phyloP scores from a whole-genome alignment of 2,113 vertebrate species.

The Otocyon megalotis region DNA sequence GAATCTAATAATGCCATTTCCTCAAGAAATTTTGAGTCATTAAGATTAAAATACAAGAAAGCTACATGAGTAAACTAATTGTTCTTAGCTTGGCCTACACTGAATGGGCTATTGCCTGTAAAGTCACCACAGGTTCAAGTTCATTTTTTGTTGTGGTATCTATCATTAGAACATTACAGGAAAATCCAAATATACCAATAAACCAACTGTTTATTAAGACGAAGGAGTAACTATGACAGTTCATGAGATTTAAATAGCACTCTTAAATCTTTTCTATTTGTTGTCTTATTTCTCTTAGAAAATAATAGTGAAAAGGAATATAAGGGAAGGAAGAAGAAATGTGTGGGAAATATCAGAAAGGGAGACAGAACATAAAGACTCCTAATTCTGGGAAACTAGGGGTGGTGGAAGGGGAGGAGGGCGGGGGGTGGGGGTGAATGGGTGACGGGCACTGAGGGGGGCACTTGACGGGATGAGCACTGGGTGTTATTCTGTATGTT shows the following conservation, averaged over 20 bases:
- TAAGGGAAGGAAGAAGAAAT: no score
- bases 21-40: neutral
- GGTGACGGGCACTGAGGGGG: no score
- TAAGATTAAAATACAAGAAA: neutral
- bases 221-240: neutral
- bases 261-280: neutral
- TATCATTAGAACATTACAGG: neutral
- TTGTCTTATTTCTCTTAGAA: slow-evolving; percentile 28
- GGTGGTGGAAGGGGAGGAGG: no score
- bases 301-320: neutral
- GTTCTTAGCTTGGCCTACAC: neutral
- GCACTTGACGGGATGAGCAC: no score
- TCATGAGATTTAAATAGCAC: slow-evolving; percentile 7
- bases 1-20: neutral
- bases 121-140: neutral
- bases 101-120: neutral
- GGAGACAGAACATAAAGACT: no score
- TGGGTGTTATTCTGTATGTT: no score
- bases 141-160: neutral
- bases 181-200: neutral
- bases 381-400: no score
- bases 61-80: neutral
- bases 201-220: neutral
- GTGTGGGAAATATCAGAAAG: no score
- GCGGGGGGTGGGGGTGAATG: no score